phyloP scores from a whole-genome alignment of 2,888 invertebrate species.

The Rotaria macrura region DNA sequence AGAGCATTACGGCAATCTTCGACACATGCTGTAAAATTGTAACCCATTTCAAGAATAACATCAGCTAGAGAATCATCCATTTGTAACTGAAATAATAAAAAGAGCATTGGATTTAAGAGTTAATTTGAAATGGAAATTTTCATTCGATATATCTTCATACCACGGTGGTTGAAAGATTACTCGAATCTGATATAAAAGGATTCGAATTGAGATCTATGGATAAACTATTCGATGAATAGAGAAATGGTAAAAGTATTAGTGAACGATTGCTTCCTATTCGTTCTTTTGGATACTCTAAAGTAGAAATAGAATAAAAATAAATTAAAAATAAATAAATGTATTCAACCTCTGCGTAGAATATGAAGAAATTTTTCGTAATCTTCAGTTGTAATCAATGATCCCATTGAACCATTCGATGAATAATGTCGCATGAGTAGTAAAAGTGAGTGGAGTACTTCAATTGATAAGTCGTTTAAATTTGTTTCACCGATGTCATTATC shows the following conservation, averaged over 20 bases:
- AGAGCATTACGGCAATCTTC: slow-evolving; percentile 55
- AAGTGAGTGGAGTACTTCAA: slow-evolving; percentile 3
- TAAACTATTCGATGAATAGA: neutral
- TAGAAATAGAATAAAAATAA: neutral
- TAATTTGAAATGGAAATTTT: neutral
- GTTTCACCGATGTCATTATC: neutral
- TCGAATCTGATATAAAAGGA: neutral
- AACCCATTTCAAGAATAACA: slow-evolving; percentile 80
- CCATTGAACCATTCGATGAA: neutral
- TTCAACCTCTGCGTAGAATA: neutral
- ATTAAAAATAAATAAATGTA: neutral
- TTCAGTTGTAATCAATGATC: neutral
- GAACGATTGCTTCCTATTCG: neutral
- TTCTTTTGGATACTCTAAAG: slow-evolving; percentile 13
- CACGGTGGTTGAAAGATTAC: neutral
- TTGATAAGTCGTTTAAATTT: neutral
- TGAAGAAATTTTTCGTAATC: neutral
- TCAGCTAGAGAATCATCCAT: slow-evolving; percentile 59
- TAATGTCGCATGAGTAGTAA: neutral
- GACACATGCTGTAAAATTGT: slow-evolving; percentile 61
- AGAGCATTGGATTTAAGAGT: neutral
- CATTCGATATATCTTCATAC: neutral
- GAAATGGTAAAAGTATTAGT: neutral
- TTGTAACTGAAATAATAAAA: slow-evolving; percentile 37
- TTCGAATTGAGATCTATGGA: neutral